A percentile compares a stretch with the other conserved stretches of the same genome.
These are phyloP conservation scores for Lithobius niger DNA, from an alignment of 1,140 invertebrate species.

Conservation along the genomic window DNA sequence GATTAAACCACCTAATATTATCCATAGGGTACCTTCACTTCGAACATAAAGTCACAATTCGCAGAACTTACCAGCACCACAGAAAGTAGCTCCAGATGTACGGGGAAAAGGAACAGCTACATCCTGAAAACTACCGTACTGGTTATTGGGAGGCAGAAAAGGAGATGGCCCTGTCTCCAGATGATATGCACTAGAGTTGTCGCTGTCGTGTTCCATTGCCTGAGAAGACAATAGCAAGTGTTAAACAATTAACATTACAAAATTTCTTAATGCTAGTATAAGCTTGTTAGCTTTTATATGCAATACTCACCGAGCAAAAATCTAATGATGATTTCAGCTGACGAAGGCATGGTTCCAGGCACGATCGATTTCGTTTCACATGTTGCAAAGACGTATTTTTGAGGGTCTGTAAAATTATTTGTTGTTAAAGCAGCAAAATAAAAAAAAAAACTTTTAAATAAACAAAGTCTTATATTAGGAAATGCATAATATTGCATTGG, in stretches of 20 bases:
- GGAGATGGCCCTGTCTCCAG: neutral
- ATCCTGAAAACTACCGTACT: slow-evolving; percentile 32
- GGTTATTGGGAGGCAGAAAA: slow-evolving; percentile 12
- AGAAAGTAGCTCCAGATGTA: slow-evolving; percentile 86
- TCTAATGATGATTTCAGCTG: slow-evolving; percentile 55
- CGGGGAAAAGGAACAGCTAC: slow-evolving; percentile 84
- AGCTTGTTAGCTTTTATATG: no score
- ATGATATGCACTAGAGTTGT: slow-evolving; percentile 8
- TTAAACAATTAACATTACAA: no score
- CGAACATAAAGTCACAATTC: slow-evolving; percentile 7
- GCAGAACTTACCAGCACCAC: slow-evolving; percentile 52
- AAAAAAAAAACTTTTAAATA: slow-evolving; percentile 4
- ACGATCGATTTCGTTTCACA: slow-evolving; percentile 59
- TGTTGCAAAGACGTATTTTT: slow-evolving; percentile 56
- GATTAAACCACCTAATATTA: no score
- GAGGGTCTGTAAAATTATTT: slow-evolving; percentile 40
- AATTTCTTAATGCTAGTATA: no score
- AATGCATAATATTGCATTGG: neutral
- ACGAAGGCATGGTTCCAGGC: slow-evolving; percentile 62
- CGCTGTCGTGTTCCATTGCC: no score
- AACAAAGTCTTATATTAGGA: neutral
- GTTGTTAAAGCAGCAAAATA: slow-evolving; percentile 12
- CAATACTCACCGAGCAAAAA: slow-evolving; percentile 21
- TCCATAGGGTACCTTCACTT: no score
- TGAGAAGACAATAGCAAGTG: no score